Evolutionary conservation across 64 coral and sea anemone species (phyloP), one percentile per base, ranked within the genome.

Genomic region (Actinia tenebrosa): DNA sequence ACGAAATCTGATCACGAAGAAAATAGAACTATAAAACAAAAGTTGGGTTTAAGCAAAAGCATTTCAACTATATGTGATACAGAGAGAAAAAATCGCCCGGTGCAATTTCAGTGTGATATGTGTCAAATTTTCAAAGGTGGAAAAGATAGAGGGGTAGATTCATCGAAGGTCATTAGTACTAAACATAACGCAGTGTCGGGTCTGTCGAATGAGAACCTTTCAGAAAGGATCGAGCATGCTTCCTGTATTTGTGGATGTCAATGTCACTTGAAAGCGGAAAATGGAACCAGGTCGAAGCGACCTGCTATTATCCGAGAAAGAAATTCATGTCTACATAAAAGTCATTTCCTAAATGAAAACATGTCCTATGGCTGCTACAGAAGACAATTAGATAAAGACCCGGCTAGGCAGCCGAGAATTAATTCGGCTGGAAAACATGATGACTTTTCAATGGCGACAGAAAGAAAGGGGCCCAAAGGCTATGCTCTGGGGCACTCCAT

Each of bases 401-500:
- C 18, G 11, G 22, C 18, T 23, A 66, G 22, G 22, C 63, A 66
- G 22, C 8, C 63, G 9, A 66, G 22, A 66, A 66, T n/a, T 3
- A 75, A 75, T 27, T 75, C 69, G n/a, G 37, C 69, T 75, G 27
- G 26, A 7, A 75, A 42, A 75, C 43, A 27, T 75, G 13, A 75
- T 75, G 25, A 75, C 69, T 75, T 30, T 30, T 8, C 1, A 75
- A 42, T 30, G 15, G 69, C 9, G 25, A 75, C 25, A 30, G 69
- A 75, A 27, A 75, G 27, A 75, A 42, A 75, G 15, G 69, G 69
- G 69, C 27, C 69, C 69, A 75, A 75, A 75, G 69, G 69, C 69
- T 30, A 75, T 75, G 69, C 69, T 11, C 13, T 43, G 9, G 69
- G 69, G 69, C n/a, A 75, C 69, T 30, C 69, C 69, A 43, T 75